Conservation (phyloP, 1,140 invertebrate genomes). For the Drosophila bipectinata region DNA sequence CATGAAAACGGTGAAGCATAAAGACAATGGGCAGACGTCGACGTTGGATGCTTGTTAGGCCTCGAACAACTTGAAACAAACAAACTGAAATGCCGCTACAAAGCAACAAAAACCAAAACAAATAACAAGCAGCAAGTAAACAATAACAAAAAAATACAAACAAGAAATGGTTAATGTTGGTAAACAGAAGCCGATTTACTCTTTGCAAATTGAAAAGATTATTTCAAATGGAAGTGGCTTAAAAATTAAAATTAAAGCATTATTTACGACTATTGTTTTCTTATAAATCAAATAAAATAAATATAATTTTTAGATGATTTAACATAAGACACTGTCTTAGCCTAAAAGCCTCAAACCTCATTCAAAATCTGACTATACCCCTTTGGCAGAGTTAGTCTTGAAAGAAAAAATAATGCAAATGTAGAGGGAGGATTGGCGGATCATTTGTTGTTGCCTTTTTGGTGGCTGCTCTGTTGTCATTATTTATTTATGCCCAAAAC, state of each 20-base stretch:
- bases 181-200: constrained; percentile 42
- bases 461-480: constrained; percentile 66
- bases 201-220: constrained; percentile 12
- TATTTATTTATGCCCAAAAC: constrained; percentile 81
- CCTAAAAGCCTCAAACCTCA: neutral
- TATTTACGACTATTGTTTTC: too few relatives aligned
- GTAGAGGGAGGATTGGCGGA: constrained; percentile 44
- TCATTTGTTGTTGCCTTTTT: constrained; percentile 80
- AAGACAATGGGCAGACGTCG: constrained; percentile 76
- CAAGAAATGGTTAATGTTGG: constrained; percentile 20
- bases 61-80: constrained; percentile 68
- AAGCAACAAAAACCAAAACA: constrained; percentile 30
- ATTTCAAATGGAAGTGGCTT: neutral
- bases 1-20: constrained; percentile 25
- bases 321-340: neutral
- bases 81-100: constrained; percentile 65
- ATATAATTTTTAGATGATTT: neutral
- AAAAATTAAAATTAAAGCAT: too few relatives aligned
- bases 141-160: constrained; percentile 34
- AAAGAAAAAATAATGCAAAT: constrained; percentile 51
- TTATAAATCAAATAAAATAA: neutral
- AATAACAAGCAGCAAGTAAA: constrained; percentile 51
- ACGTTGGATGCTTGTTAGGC: constrained; percentile 69
- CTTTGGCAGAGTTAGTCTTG: constrained; percentile 8
- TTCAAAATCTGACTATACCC: constrained; percentile 12